phyloP scores from a whole-genome alignment of 53 echinoderm and acorn worm genomes.

The Pentamera pediparva region DNA sequence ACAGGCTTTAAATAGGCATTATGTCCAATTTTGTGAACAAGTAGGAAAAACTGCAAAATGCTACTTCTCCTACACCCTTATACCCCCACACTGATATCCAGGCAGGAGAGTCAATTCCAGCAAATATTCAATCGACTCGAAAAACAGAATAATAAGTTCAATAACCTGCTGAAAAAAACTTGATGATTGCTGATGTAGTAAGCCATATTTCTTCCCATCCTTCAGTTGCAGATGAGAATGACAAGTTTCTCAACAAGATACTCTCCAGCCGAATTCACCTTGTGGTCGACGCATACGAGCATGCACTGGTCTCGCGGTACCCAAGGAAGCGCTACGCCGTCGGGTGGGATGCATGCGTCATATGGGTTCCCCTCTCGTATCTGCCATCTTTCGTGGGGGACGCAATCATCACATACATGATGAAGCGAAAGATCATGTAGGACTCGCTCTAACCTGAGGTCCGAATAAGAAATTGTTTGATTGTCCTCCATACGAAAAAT shows the following conservation, averaged over 20 bases:
- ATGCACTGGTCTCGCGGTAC: constrained; percentile 43
- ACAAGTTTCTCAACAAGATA: constrained; percentile 19
- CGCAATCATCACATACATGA: background rate
- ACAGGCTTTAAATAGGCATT: too few species aligned
- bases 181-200: background rate
- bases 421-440: background rate
- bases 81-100: too few species aligned
- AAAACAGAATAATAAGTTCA: background rate
- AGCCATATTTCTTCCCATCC: background rate
- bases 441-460: background rate
- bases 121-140: too few species aligned
- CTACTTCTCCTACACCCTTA: too few species aligned
- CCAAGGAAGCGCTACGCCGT: constrained; percentile 55
- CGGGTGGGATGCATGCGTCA: constrained; percentile 43
- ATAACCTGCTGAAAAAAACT: background rate
- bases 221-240: constrained; percentile 28
- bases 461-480: background rate
- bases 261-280: constrained; percentile 39
- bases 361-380: constrained; percentile 54
- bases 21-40: too few species aligned
- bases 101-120: too few species aligned
- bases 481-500: background rate
- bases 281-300: constrained; percentile 49
- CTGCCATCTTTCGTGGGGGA: constrained; percentile 41
- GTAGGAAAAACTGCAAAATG: too few species aligned